These are phyloP conservation scores for Morone chrysops DNA, from an alignment of 2,113 vertebrate species.

Conservation along the genomic window DNA sequence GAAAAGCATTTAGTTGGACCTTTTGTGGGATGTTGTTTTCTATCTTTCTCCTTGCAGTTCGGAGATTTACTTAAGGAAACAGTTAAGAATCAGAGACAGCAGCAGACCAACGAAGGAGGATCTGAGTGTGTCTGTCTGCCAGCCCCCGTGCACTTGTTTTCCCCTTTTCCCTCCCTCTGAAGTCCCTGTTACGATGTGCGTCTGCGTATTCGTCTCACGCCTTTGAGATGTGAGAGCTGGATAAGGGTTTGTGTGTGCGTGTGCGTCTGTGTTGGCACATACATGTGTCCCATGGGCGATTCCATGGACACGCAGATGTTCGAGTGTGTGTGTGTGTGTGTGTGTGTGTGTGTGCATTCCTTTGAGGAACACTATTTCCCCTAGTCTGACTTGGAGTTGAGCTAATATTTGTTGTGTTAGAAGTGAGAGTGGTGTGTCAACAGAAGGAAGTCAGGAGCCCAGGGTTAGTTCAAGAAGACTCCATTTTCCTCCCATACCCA, in stretches of 20 bases:
- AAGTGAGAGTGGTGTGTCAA: slow-evolving; percentile 63
- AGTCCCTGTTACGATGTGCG: slow-evolving; percentile 44
- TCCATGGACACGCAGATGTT: slow-evolving; percentile 53
- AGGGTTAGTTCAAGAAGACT: slow-evolving; percentile 46
- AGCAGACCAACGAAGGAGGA: slow-evolving; percentile 38
- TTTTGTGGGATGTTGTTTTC: not conserved
- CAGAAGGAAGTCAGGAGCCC: slow-evolving; percentile 43
- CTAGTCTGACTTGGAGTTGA: slow-evolving; percentile 41
- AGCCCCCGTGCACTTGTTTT: slow-evolving; percentile 37
- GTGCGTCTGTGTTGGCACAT: slow-evolving; percentile 26
- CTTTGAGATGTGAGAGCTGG: slow-evolving; percentile 49
- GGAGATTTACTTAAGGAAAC: slow-evolving; percentile 32
- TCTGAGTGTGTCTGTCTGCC: slow-evolving; percentile 45
- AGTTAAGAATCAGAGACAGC: slow-evolving; percentile 9
- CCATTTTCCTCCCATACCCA: slow-evolving; percentile 2
- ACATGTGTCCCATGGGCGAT: slow-evolving; percentile 34
- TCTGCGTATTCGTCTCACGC: slow-evolving; percentile 48
- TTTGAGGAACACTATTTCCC: slow-evolving; percentile 48
- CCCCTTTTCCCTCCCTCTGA: slow-evolving; percentile 46
- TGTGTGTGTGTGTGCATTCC: slow-evolving; percentile 45
- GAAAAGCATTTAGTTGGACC: no score
- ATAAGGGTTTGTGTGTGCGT: slow-evolving; percentile 11
- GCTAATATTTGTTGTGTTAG: slow-evolving; percentile 71
- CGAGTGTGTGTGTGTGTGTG: not conserved
- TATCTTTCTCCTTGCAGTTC: not conserved